These are phyloP conservation scores for Drosophila paranaensis DNA, from an alignment of 2,888 invertebrate species.

Conservation along the genomic window DNA sequence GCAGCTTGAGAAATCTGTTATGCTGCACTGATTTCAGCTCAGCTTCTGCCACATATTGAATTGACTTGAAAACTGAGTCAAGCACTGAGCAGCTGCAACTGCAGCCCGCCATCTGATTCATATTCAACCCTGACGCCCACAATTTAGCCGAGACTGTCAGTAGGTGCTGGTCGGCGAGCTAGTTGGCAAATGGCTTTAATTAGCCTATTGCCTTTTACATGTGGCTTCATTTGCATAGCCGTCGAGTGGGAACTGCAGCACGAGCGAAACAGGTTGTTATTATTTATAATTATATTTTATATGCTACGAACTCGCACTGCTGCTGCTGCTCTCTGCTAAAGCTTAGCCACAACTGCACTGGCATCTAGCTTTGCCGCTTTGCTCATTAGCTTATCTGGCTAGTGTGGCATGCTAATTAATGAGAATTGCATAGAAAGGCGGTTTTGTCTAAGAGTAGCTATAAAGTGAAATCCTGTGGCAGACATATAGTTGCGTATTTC, in stretches of 20 bases:
- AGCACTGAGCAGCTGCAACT: slow-evolving; percentile 44
- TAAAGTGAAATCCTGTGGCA: neutral
- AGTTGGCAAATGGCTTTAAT: slow-evolving; percentile 70
- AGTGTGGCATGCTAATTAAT: neutral
- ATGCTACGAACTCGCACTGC: neutral
- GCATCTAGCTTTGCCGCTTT: slow-evolving; percentile 4
- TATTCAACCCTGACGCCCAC: slow-evolving; percentile 47
- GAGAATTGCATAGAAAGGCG: slow-evolving; percentile 14
- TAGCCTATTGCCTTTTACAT: slow-evolving; percentile 67
- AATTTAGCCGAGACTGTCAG: slow-evolving; percentile 30
- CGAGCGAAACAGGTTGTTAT: slow-evolving; percentile 14
- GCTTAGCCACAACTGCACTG: neutral
- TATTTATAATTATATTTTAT: slow-evolving; percentile 33
- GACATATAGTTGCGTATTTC: neutral
- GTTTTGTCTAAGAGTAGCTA: too few species aligned
- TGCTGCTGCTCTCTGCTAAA: neutral
- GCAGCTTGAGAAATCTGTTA: slow-evolving; percentile 18
- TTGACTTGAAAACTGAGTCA: slow-evolving; percentile 64
- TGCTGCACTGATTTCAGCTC: slow-evolving; percentile 37
- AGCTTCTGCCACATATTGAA: slow-evolving; percentile 50
- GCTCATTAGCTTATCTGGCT: slow-evolving; percentile 3
- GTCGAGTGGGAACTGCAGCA: slow-evolving; percentile 13
- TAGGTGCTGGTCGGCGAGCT: slow-evolving; percentile 34
- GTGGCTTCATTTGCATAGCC: slow-evolving; percentile 59
- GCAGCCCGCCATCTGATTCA: slow-evolving; percentile 35